Evolutionary conservation across 2,797 vertebrate genomes (phyloP).

Genomic region (Eulemur albifrons): DNA sequence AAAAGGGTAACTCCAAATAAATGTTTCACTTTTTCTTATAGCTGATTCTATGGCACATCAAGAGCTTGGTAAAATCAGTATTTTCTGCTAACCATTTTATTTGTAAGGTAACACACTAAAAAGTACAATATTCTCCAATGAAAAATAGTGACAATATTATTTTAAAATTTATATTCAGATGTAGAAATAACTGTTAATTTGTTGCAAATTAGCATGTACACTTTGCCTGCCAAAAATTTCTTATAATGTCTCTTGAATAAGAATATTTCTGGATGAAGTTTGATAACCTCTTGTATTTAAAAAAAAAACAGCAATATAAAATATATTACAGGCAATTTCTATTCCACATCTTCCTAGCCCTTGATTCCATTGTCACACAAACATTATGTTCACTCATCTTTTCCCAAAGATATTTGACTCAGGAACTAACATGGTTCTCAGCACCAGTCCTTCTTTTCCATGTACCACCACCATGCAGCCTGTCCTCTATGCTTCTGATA

Average conservation of each 20-base stretch:
- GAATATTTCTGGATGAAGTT: background rate
- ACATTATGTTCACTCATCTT: background rate
- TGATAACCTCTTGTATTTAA: background rate
- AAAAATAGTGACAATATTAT: background rate
- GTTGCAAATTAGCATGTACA: background rate
- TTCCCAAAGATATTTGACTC: background rate
- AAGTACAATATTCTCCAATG: background rate
- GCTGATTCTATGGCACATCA: background rate
- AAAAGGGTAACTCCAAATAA: background rate
- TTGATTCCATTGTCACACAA: background rate
- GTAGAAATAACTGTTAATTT: background rate
- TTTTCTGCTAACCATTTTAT: background rate
- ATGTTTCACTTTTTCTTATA: background rate
- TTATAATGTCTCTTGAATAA: background rate
- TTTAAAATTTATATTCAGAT: background rate
- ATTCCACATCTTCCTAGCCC: background rate
- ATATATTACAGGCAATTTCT: background rate
- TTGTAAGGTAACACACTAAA: background rate
- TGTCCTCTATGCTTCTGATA: rapidly evolving
- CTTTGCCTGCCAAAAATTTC: background rate
- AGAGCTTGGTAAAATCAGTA: background rate
- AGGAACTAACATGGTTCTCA: background rate
- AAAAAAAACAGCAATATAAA: background rate
- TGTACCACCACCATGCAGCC: rapidly evolving
- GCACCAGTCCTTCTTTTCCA: background rate